Conservation (phyloP, 2,113 vertebrate genomes). For the Catagonus wagneri region DNA sequence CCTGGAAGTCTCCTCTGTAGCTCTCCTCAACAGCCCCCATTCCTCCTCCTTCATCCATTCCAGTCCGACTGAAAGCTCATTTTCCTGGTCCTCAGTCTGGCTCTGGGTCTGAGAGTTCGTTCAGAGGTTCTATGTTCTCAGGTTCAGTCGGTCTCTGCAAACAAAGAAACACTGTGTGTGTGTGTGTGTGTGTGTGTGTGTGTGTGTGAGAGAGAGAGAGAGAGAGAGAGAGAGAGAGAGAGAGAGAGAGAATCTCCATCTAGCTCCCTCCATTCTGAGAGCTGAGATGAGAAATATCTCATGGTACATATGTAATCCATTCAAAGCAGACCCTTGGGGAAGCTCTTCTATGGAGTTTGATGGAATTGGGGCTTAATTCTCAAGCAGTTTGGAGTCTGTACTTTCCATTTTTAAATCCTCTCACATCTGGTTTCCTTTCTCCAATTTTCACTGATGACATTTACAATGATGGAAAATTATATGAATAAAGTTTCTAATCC, state of each 20-base stretch:
- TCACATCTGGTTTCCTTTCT: conserved; percentile 64
- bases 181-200: too few relatives aligned
- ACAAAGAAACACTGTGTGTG: not conserved
- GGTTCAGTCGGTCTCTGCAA: not conserved
- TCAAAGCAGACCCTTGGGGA: not conserved
- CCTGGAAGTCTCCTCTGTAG: not conserved
- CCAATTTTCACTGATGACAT: conserved; percentile 43
- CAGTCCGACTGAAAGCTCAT: not conserved
- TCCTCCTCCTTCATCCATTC: not conserved
- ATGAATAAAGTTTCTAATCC: conserved; percentile 39
- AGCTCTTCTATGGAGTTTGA: not conserved
- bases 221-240: too few relatives aligned
- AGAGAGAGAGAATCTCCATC: fast-evolving
- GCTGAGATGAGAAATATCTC: not conserved
- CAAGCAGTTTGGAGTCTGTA: not conserved
- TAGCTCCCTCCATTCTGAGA: not conserved
- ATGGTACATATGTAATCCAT: not conserved
- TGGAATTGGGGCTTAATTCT: conserved; percentile 23
- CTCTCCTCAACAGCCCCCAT: fast-evolving
- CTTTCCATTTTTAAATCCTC: conserved; percentile 55
- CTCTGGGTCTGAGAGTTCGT: not conserved
- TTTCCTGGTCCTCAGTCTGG: not conserved
- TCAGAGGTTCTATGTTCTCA: not conserved
- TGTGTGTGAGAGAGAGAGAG: not conserved
- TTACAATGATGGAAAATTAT: conserved; percentile 54